Conservation (phyloP, 2,888 invertebrate genomes). For the Tenthredo amoena region DNA sequence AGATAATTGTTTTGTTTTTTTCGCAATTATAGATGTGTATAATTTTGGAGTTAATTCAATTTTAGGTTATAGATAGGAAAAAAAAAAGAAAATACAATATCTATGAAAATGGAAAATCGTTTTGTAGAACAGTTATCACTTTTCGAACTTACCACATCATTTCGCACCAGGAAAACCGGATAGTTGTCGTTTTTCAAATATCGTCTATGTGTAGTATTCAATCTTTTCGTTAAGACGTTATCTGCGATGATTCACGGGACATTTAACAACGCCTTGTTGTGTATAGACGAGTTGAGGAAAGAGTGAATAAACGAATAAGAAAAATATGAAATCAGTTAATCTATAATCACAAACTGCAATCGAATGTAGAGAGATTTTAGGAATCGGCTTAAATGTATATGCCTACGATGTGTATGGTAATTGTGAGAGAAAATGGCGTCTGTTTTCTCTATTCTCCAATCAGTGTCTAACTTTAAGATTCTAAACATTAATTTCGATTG, state of each 20-base stretch:
- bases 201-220: neutral
- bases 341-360: neutral
- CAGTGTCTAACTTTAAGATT: neutral
- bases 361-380: neutral
- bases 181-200: neutral
- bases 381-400: neutral
- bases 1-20: neutral
- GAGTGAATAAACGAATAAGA: neutral
- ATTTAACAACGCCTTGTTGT: neutral
- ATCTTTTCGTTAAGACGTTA: neutral
- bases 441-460: neutral
- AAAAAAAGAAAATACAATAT: neutral
- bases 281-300: neutral
- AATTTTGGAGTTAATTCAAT: neutral
- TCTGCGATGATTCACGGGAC: neutral
- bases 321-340: neutral
- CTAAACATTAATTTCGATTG: neutral
- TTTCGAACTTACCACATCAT: constrained; percentile 31
- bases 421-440: constrained; percentile 24
- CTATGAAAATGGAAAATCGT: neutral
- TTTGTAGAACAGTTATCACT: neutral
- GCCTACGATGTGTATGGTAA: neutral
- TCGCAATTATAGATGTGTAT: neutral
- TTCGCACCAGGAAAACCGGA: neutral
- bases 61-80: neutral